A percentile compares a stretch with the other conserved stretches of the same genome.
Conservation (phyloP, 2,888 invertebrate species). For the Idaea aversata region DNA sequence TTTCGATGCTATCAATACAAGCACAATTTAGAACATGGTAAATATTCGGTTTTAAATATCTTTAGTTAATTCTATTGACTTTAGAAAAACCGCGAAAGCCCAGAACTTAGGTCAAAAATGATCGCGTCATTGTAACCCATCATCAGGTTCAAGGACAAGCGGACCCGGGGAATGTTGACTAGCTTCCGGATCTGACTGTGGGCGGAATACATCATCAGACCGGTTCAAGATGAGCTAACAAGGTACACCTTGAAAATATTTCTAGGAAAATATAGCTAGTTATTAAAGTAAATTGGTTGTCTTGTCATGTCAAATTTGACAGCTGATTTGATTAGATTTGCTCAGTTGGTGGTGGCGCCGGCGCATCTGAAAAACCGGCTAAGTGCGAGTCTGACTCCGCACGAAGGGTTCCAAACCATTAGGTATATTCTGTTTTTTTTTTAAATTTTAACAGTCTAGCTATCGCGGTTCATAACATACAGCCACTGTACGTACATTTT, state of each 20-base stretch:
- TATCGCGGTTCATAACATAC: too few relatives aligned
- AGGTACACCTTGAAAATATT: background rate
- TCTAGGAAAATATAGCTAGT: background rate
- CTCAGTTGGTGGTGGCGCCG: too few relatives aligned
- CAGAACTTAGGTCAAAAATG: constrained; percentile 24
- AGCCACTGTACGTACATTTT: too few relatives aligned
- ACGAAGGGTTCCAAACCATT: too few relatives aligned
- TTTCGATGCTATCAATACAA: too few relatives aligned
- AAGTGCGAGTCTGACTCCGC: too few relatives aligned
- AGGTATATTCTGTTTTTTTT: too few relatives aligned
- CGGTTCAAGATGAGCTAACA: constrained; percentile 15
- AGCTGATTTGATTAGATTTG: background rate
- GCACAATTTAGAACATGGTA: too few relatives aligned
- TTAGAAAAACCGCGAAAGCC: constrained; percentile 20
- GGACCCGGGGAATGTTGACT: constrained; percentile 58
- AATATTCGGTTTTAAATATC: too few relatives aligned
- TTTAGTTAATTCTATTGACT: background rate
- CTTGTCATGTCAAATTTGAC: constrained; percentile 2
- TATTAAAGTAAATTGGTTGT: background rate
- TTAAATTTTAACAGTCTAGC: too few relatives aligned
- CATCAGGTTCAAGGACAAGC: constrained; percentile 65
- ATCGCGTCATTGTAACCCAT: constrained; percentile 40
- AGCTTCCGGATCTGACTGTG: constrained; percentile 59
- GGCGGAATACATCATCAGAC: constrained; percentile 49
- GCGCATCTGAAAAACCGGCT: too few relatives aligned